Percentiles rank a stretch among this genome's conserved stretches.
Evolutionary conservation across 2,113 vertebrate genomes (phyloP).

Genomic region (Taxidea taxus): DNA sequence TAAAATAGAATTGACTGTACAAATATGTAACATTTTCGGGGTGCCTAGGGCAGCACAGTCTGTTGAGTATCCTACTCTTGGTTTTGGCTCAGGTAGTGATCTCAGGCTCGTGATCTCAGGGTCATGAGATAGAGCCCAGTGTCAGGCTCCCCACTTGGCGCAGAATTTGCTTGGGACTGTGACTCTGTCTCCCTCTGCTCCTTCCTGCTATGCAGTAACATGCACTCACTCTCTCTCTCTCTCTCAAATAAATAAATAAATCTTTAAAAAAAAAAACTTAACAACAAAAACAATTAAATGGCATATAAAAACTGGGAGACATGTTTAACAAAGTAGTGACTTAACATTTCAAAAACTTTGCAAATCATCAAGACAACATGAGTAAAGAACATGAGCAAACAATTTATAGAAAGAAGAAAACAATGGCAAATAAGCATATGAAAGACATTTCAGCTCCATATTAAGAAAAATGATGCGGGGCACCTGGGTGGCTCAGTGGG

Average conservation of each 20-base stretch:
- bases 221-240: neutral
- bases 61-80: neutral
- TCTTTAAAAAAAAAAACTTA: neutral
- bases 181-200: neutral
- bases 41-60: neutral
- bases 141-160: neutral
- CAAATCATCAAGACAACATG: neutral
- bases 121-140: neutral
- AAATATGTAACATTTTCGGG: neutral
- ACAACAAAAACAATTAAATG: conserved; percentile 38
- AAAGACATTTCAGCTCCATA: neutral
- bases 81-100: neutral
- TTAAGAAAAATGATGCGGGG: neutral
- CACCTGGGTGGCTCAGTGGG: no score
- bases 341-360: neutral
- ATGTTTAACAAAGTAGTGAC: conserved; percentile 12
- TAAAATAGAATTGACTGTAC: neutral
- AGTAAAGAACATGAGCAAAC: neutral
- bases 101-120: neutral
- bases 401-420: conserved; percentile 17
- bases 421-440: neutral
- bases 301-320: neutral
- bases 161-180: neutral
- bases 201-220: neutral
- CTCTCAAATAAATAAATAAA: neutral